Evolutionary conservation across 1,140 invertebrate species (phyloP).

Genomic region (Drosophila arawakana): DNA sequence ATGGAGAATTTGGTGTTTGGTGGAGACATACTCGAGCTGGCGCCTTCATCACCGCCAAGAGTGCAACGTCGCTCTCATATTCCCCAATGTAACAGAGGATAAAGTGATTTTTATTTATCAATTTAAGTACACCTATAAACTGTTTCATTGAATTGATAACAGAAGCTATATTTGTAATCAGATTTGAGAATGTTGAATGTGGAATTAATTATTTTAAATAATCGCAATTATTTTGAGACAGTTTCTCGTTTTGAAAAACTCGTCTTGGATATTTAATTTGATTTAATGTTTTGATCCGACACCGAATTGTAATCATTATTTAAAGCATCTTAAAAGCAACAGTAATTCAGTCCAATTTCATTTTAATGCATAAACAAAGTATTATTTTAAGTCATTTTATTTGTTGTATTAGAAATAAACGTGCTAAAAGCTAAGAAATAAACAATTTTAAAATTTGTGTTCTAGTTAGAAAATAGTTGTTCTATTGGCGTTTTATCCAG

Average conservation of each 20-base stretch:
- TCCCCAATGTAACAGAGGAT: conserved; percentile 10
- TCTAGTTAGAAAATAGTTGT: conserved; percentile 81
- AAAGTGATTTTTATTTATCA: background rate
- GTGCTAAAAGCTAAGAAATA: background rate
- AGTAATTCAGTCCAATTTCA: background rate
- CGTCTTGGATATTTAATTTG: conserved; percentile 14
- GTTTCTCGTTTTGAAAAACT: conserved; percentile 3
- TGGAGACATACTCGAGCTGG: conserved; percentile 30
- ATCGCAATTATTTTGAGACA: conserved; percentile 6
- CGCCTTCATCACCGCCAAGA: conserved; percentile 60
- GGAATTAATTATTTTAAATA: background rate
- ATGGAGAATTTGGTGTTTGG: conserved; percentile 28
- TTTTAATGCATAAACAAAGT: conserved; percentile 8
- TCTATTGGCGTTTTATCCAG: conserved; percentile 85
- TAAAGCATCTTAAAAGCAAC: conserved; percentile 12
- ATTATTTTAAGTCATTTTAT: conserved; percentile 5
- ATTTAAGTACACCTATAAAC: background rate
- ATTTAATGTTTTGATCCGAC: background rate
- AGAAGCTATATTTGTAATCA: conserved; percentile 1
- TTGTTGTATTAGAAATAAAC: conserved; percentile 15
- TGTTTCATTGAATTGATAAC: background rate
- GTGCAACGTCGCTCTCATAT: conserved; percentile 18
- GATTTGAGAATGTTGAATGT: conserved; percentile 7
- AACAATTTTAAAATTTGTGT: background rate
- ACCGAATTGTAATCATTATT: conserved; percentile 1